Conservation (phyloP, 2,113 vertebrate genomes). For the human (Homo sapiens) region DNA sequence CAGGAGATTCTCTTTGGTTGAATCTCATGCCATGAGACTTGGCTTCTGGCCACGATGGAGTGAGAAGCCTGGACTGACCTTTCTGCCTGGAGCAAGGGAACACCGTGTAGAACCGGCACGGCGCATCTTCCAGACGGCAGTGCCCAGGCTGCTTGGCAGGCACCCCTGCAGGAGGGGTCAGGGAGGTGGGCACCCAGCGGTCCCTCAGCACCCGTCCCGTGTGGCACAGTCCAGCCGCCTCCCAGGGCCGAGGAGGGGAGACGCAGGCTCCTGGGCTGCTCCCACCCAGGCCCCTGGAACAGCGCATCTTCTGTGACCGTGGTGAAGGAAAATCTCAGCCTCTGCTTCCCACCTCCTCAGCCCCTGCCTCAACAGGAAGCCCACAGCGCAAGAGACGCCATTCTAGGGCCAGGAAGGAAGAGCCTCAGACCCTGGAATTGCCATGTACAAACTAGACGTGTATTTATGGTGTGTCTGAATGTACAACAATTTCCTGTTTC, state of each 20-base stretch:
- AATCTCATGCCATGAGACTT: not conserved
- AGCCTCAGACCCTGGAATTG: not conserved
- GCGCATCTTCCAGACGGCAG: accelerated
- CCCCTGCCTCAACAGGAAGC: accelerated
- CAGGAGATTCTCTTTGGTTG: not conserved
- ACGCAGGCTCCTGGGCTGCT: accelerated
- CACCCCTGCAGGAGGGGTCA: not conserved
- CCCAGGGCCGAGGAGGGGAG: accelerated
- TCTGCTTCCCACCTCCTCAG: not conserved
- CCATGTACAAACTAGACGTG: accelerated
- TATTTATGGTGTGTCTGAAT: accelerated
- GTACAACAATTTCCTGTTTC: not conserved
- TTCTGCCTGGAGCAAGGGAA: too few species aligned
- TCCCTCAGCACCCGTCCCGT: too few species aligned
- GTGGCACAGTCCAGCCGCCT: too few species aligned
- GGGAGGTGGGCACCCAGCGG: not conserved
- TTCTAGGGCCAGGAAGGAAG: not conserved
- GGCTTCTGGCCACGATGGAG: accelerated
- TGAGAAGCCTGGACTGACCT: accelerated
- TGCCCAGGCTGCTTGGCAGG: not conserved
- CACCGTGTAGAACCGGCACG: too few species aligned
- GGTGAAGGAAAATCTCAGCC: accelerated
- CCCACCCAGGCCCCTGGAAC: accelerated
- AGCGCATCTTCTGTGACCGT: accelerated
- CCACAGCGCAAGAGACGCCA: accelerated